Base-by-base conservation (phyloP, 2,888 invertebrate genomes). In the Trimorus sp. region DNA sequence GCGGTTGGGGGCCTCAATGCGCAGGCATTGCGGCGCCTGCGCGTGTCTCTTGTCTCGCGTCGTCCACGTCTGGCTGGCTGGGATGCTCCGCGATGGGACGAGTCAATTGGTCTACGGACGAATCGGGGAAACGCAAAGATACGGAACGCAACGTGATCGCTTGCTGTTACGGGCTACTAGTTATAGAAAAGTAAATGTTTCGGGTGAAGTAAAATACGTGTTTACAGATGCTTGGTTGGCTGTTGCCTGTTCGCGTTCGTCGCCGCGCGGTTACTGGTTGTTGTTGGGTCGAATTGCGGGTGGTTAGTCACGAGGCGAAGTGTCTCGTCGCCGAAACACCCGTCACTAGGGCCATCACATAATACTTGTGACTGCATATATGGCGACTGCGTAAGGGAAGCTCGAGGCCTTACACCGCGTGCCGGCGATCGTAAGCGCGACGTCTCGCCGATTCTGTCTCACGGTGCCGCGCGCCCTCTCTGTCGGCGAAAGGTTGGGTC, bases 301-400 rank as follows among this genome's bases (percentile, higher is more conserved):
- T n/a, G 45, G n/a, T 6, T 81, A 85, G n/a, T n/a, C n/a, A n/a
- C n/a, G n/a, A n/a, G n/a, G n/a, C n/a, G n/a, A n/a, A n/a, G n/a
- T n/a, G n/a, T n/a, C n/a, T n/a, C n/a, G n/a, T n/a, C n/a, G n/a
- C n/a, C 83, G 86, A 89, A 88, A 88, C 88, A 90, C 88, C 89
- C 89, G 88, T 4, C 26, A 26, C 88, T 88, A 88, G 89, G 90
- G 89, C 90, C 91, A 90, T 89, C 87, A 89, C 90, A 89, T 91
- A 91, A 91, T 91, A 91, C 90, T 90, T 89, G 89, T 86, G 88
- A 90, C 89, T 89, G 26, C 4, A 90, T 90, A 90, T 87, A 89
- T 89, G 88, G 89, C 85, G 58, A 71, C 65, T 62, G 89, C 87
- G 90, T 88, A 89, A 90, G 88, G 86, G 85, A 85, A 89, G 87